phyloP scores from a whole-genome alignment of 1,140 invertebrate species.

The Kradibia gibbosae region DNA sequence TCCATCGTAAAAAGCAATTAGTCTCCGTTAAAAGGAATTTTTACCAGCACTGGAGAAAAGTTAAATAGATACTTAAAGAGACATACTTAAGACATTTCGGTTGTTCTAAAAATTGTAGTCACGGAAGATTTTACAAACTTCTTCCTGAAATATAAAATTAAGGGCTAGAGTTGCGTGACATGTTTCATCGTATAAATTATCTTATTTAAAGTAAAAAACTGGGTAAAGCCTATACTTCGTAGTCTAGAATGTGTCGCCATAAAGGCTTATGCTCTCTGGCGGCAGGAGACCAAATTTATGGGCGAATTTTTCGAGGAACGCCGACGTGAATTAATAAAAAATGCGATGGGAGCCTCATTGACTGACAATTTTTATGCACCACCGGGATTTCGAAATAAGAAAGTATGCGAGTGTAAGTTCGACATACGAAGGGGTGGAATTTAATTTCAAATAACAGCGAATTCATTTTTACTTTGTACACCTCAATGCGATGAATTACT shows the following conservation, averaged over 20 bases:
- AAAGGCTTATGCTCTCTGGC: neutral
- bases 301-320: conserved; percentile 7
- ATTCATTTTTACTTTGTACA: neutral
- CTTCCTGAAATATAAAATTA: neutral
- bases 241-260: neutral
- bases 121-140: neutral
- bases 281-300: conserved; percentile 19
- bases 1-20: conserved; percentile 29
- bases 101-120: neutral
- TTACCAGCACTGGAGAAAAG: neutral
- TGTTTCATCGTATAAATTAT: neutral
- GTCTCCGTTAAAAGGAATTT: conserved; percentile 9
- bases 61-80: neutral
- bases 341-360: neutral
- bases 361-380: neutral
- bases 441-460: neutral
- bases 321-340: neutral
- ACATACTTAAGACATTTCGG: neutral
- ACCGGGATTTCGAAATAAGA: neutral
- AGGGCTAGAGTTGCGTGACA: neutral
- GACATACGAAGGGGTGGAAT: neutral
- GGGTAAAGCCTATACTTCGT: neutral
- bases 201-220: neutral
- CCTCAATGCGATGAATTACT: neutral
- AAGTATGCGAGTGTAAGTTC: neutral